Base-by-base conservation (phyloP, 2,113 vertebrate genomes). In the Chloroceryle aenea region DNA sequence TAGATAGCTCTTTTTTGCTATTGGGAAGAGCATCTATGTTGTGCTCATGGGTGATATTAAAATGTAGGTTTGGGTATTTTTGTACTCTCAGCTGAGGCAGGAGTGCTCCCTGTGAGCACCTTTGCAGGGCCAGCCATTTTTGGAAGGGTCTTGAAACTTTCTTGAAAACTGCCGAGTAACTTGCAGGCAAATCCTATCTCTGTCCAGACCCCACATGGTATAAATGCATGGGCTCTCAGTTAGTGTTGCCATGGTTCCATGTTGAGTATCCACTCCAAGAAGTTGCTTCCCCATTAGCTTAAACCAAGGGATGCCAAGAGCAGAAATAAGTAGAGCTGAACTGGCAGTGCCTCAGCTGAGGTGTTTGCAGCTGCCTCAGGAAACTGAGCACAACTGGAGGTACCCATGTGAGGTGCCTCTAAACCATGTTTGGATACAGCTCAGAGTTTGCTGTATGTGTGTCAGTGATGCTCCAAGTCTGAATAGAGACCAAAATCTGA, bases 371-470 rank as follows among this genome's bases (percentile, higher is more conserved):
- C 83, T 90, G 59, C 40, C 48, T 58, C 3, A 0, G 52, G 62
- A 81, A 88, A 56, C 23, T 0, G 1, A 63, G 43, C 38, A 68
- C 47, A 50, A 5, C 48, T 40, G 36, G 84, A 84, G 38, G 7
- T 20, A 42, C 29, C 47, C 12, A 3, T 10, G 34, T 27, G 1
- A 0, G 6, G 45, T 10, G 22, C 29, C 40, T 84, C 7, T 23
- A 34, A 67, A 30, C 25, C 14, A 15, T 29, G 23, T 23, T n/a
- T 87, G 38, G 20, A 12, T 42, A 2, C 34, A 26, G 14, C 11
- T 89, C 43, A 84, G 69, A 68, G 26, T 38, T 47, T 58, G 27
- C 36, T 58, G 25, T 8, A 26, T 4, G 0, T 7, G 18, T 63
- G 18, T 55, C 20, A 47, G 42, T 22, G 32, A 55, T 64, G 47